Conservation (phyloP, 2,888 invertebrate genomes). For the Tanaodytes sp. region DNA sequence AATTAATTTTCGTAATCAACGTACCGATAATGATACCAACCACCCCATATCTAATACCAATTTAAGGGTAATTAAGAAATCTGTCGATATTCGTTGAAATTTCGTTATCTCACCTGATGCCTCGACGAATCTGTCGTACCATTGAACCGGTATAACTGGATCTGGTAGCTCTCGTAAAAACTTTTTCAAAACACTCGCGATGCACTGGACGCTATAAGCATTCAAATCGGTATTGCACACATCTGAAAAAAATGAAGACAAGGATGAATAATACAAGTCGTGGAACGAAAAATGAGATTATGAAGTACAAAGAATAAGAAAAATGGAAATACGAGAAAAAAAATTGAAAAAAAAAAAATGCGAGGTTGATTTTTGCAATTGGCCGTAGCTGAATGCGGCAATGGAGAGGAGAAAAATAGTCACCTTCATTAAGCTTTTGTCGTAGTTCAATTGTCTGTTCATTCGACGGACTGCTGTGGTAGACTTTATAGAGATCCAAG, state of each 20-base stretch:
- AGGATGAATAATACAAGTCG: no score
- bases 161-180: slow-evolving; percentile 83
- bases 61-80: no score
- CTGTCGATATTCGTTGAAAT: no score
- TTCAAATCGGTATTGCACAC: slow-evolving; percentile 73
- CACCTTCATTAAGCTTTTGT: slow-evolving; percentile 74
- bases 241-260: slow-evolving; percentile 60
- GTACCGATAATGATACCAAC: no score
- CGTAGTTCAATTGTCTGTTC: slow-evolving; percentile 77
- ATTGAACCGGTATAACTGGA: slow-evolving; percentile 82
- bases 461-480: slow-evolving; percentile 77
- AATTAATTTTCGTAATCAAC: neutral
- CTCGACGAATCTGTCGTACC: slow-evolving; percentile 82
- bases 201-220: slow-evolving; percentile 75
- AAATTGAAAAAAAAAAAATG: no score
- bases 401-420: slow-evolving; percentile 35
- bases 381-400: slow-evolving; percentile 21
- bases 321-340: no score
- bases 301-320: neutral
- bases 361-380: slow-evolving; percentile 34
- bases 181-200: slow-evolving; percentile 80
- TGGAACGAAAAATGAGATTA: neutral
- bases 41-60: no score
- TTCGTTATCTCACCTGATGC: slow-evolving; percentile 74
- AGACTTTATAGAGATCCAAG: slow-evolving; percentile 80